These are phyloP conservation scores for Galagoides demidoff DNA, from an alignment of 2,797 vertebrate species.

Conservation along the genomic window DNA sequence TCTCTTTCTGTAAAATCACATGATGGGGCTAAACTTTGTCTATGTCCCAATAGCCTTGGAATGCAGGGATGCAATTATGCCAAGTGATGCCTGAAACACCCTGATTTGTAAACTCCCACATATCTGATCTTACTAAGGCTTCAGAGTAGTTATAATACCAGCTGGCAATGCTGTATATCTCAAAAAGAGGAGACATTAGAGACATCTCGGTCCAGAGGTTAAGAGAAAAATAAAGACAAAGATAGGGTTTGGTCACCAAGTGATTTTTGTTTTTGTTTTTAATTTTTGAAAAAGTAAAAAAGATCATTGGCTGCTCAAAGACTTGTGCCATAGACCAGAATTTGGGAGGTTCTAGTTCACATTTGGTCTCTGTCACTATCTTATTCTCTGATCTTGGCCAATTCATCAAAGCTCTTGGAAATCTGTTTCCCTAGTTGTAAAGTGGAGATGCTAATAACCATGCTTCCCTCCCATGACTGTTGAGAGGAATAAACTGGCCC, in stretches of 20 bases:
- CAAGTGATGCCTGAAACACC: neutral
- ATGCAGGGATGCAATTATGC: neutral
- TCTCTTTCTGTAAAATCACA: constrained; percentile 18
- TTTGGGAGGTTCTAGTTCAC: neutral
- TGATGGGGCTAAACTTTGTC: neutral
- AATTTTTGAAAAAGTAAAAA: constrained; percentile 8
- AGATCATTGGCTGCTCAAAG: neutral
- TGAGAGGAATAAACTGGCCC: neutral
- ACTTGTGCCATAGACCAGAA: neutral
- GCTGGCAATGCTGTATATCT: neutral
- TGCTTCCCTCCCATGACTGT: neutral
- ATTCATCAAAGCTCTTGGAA: neutral
- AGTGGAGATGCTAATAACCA: neutral
- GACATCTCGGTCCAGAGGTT: neutral
- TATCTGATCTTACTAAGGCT: neutral
- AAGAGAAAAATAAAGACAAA: neutral
- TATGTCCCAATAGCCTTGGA: neutral
- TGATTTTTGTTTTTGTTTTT: neutral
- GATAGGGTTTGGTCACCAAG: neutral
- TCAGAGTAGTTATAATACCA: neutral
- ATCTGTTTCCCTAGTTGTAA: neutral
- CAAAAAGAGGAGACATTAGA: neutral
- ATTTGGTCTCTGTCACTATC: neutral
- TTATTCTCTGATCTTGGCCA: neutral
- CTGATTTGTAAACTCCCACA: neutral